These are phyloP conservation scores for Rutpela maculata DNA, from an alignment of 2,888 invertebrate genomes.

Conservation along the genomic window DNA sequence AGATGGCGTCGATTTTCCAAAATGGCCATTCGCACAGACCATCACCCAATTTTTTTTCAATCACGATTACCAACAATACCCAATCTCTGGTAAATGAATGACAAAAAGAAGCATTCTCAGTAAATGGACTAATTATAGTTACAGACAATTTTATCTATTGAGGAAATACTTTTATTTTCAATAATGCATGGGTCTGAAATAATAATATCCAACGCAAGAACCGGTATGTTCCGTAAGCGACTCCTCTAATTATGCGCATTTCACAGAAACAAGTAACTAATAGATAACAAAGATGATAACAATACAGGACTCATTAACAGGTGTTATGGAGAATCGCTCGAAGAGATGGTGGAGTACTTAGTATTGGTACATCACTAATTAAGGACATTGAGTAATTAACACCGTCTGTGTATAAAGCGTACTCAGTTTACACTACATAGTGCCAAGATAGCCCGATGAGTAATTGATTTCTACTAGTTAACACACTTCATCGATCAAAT, in stretches of 20 bases:
- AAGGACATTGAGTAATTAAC: conserved; percentile 54
- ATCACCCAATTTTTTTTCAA: too few species aligned
- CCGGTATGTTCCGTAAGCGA: neutral
- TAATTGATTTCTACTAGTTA: conserved; percentile 50
- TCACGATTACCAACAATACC: too few species aligned
- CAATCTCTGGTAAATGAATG: too few species aligned
- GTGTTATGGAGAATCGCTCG: conserved; percentile 50
- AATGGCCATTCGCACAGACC: too few species aligned
- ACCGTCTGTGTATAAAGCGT: conserved; percentile 44
- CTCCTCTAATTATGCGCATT: conserved; percentile 56
- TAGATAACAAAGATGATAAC: conserved; percentile 62
- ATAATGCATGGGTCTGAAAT: neutral
- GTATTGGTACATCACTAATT: conserved; percentile 51
- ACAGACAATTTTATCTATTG: too few species aligned
- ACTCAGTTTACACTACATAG: conserved; percentile 36
- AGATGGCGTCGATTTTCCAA: too few species aligned
- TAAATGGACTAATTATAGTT: too few species aligned
- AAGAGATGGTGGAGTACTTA: conserved; percentile 11
- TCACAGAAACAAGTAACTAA: conserved; percentile 62
- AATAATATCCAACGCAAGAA: neutral
- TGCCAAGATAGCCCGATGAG: conserved; percentile 39
- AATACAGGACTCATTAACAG: conserved; percentile 61
- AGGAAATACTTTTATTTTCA: neutral
- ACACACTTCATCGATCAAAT: conserved; percentile 50
- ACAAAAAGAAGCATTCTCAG: too few species aligned